Evolutionary conservation across 2,888 invertebrate genomes (phyloP), one percentile per base, ranked within the genome.

Genomic region (Branchellion lobata): DNA sequence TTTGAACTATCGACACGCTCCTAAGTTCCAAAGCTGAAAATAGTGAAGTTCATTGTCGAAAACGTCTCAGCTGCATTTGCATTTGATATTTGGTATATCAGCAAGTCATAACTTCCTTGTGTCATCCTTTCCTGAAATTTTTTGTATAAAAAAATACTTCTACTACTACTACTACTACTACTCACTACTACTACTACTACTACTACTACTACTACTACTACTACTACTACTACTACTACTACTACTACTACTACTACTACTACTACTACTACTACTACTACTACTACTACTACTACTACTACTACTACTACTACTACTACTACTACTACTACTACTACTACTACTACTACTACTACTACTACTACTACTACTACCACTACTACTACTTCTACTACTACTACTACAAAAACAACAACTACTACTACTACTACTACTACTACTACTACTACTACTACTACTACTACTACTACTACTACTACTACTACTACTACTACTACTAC

Each of bases 281-380:
- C 65, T 65, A 29, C 65, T 65, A 65, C 65, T 65, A 65, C 65
- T 29, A 65, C 65, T 65, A 65, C 65, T 65, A 65, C 65, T 29
- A 65, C 65, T 65, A 65, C 65, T 65, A 29, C 65, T 65, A 65
- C 29, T 65, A 65, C 65, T 27, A 27, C n/a, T 65, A 65, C 65
- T 27, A 65, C 65, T 65, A 65, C n/a, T 27, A 65, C 65, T 27
- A 65, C 65, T 27, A 65, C 65, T 27, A 65, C 65, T 27, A 65
- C 65, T 65, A 65, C 65, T 65, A 65, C 65, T 65, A 65, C 65
- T 65, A 65, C 65, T 65, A 29, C n/a, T 65, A 29, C 65, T 65
- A 29, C 65, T 65, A 65, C 65, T 65, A 65, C 65, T 29, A 65
- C 65, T 65, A 65, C 65, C 21, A 65, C 65, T 29, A 65, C 65